Conservation (phyloP, 2,113 vertebrate genomes). For the Lasiurus borealis region DNA sequence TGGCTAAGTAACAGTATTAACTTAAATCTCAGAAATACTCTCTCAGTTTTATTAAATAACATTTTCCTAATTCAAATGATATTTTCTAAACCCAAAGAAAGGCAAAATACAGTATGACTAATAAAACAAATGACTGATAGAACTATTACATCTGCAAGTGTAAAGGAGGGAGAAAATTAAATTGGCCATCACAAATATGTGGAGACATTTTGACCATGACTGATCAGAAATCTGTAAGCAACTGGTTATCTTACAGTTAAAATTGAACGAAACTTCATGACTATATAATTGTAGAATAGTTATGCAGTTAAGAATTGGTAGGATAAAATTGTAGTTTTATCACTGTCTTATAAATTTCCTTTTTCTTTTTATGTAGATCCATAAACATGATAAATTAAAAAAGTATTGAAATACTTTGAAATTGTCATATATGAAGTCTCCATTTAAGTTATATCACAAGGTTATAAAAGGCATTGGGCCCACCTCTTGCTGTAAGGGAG, state of each 20-base stretch:
- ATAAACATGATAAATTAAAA: not conserved
- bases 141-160: not conserved
- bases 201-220: not conserved
- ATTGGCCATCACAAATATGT: not conserved
- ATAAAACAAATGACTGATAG: not conserved
- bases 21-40: slow-evolving; percentile 31
- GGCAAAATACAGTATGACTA: not conserved
- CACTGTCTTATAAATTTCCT: not conserved
- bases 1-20: slow-evolving; percentile 81
- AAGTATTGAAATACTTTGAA: not conserved
- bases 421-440: not conserved
- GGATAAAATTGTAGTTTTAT: slow-evolving; percentile 1
- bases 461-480: not conserved
- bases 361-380: not conserved
- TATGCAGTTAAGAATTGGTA: not conserved
- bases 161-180: slow-evolving; percentile 20
- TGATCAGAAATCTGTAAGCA: not conserved
- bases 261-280: not conserved
- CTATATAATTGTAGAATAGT: not conserved
- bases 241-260: not conserved
- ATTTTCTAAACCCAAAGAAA: slow-evolving; percentile 42
- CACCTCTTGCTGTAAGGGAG: not conserved
- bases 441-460: not conserved
- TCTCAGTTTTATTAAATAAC: not conserved
- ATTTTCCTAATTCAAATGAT: slow-evolving; percentile 13